Evolutionary conservation across 2,888 invertebrate genomes (phyloP).

Genomic region (Macaria notata): DNA sequence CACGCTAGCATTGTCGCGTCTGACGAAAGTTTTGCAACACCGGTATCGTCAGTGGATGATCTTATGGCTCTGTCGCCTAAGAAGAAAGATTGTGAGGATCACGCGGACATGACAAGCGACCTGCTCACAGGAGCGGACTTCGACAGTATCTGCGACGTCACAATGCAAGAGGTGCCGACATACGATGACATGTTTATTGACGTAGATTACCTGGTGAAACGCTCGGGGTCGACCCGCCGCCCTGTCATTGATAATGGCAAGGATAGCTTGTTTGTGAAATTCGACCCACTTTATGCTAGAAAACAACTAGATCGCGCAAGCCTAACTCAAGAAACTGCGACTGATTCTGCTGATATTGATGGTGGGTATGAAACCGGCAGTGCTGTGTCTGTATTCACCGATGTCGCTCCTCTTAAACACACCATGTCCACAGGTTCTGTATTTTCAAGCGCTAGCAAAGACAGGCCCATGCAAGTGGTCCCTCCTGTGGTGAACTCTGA

Average conservation of each 20-base stretch:
- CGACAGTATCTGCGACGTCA: constrained; percentile 70
- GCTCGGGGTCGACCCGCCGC: constrained; percentile 64
- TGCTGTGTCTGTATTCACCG: constrained; percentile 57
- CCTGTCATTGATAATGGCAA: constrained; percentile 68
- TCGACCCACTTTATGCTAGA: constrained; percentile 80
- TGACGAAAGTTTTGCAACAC: constrained; percentile 63
- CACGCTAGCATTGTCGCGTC: constrained; percentile 50
- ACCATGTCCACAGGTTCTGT: constrained; percentile 55
- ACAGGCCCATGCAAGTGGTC: constrained; percentile 72
- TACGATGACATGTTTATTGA: constrained; percentile 79
- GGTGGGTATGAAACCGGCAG: constrained; percentile 74
- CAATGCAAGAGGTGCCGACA: constrained; percentile 65
- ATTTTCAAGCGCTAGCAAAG: constrained; percentile 46
- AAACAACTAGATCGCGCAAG: constrained; percentile 43
- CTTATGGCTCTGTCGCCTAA: constrained; percentile 68
- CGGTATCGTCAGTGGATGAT: constrained; percentile 65
- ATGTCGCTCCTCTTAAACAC: constrained; percentile 53
- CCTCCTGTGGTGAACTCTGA: constrained; percentile 66
- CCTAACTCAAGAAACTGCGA: constrained; percentile 43
- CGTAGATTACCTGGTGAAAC: constrained; percentile 80
- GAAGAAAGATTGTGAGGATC: constrained; percentile 43
- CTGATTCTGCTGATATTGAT: constrained; percentile 60
- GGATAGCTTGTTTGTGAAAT: constrained; percentile 86
- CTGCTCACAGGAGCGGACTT: constrained; percentile 66
- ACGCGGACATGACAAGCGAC: constrained; percentile 57